phyloP scores from a whole-genome alignment of 1,140 invertebrate species.

The Pogonomyrmex californicus region DNA sequence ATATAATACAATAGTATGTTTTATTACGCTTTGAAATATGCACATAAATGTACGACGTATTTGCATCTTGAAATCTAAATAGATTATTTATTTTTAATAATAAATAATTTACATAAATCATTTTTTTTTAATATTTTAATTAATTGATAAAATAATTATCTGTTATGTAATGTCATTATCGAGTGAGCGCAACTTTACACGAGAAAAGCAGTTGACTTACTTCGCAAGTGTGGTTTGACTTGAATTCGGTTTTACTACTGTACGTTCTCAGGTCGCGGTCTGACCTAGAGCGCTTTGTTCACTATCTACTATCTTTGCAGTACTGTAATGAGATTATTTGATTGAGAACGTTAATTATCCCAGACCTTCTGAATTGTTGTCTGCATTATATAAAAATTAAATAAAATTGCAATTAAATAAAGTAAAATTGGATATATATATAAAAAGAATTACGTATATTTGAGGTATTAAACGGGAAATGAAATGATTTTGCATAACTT shows the following conservation, averaged over 20 bases:
- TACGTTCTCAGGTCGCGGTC: neutral
- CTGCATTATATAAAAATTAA: neutral
- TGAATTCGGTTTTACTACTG: conserved; percentile 8
- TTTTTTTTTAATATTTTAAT: neutral
- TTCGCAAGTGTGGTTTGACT: neutral
- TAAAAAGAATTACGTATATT: neutral
- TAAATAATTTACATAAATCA: neutral
- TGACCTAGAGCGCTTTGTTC: conserved; percentile 23
- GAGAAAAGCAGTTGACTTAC: conserved; percentile 1
- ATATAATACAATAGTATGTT: neutral
- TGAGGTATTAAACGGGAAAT: neutral
- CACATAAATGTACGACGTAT: conserved; percentile 14
- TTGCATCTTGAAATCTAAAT: neutral
- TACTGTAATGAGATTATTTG: conserved; percentile 2
- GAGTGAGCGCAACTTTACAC: neutral
- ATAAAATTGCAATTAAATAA: too few species aligned
- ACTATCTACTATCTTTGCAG: neutral
- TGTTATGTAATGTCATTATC: neutral
- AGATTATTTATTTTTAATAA: neutral
- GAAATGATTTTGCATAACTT: neutral
- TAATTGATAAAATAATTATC: neutral
- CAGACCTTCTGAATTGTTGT: neutral
- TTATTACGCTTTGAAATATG: neutral
- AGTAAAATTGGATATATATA: neutral
- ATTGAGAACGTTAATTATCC: neutral